phyloP scores from a whole-genome alignment of 1,140 invertebrate species.

The Adoxophyes honmai region DNA sequence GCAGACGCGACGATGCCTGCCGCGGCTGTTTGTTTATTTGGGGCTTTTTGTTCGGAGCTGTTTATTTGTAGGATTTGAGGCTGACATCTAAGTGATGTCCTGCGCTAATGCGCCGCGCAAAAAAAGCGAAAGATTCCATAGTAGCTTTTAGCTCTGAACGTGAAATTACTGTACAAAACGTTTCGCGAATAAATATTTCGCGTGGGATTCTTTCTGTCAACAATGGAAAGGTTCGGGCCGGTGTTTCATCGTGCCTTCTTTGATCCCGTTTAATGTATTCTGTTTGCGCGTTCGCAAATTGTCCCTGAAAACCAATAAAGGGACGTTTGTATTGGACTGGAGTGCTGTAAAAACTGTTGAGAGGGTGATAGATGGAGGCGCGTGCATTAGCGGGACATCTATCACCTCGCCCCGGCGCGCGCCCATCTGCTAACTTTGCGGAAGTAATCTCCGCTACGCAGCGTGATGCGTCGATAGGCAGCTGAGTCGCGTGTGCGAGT shows the following conservation, averaged over 20 bases:
- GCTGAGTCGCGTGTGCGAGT: neutral
- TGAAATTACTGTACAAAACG: neutral
- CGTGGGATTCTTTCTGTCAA: neutral
- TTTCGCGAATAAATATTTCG: neutral
- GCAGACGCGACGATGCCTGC: neutral
- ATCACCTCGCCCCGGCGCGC: neutral
- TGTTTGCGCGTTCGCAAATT: neutral
- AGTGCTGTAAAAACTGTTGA: no score
- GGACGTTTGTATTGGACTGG: no score
- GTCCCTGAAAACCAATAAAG: no score
- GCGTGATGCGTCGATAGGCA: neutral
- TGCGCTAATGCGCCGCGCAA: neutral
- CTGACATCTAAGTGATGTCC: conserved; percentile 8
- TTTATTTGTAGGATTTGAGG: conserved; percentile 6
- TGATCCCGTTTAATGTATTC: neutral
- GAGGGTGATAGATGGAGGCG: no score
- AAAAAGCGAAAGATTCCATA: neutral
- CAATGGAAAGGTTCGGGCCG: neutral
- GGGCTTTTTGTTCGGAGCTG: neutral
- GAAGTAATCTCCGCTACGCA: neutral
- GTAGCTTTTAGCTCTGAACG: neutral
- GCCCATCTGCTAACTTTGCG: neutral
- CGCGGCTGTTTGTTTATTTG: conserved; percentile 6
- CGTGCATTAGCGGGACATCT: no score
- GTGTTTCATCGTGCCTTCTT: neutral